Evolutionary conservation across 1,140 invertebrate species (phyloP), one percentile per base, ranked within the genome.

Genomic region (Aphelenchoides fujianensis): DNA sequence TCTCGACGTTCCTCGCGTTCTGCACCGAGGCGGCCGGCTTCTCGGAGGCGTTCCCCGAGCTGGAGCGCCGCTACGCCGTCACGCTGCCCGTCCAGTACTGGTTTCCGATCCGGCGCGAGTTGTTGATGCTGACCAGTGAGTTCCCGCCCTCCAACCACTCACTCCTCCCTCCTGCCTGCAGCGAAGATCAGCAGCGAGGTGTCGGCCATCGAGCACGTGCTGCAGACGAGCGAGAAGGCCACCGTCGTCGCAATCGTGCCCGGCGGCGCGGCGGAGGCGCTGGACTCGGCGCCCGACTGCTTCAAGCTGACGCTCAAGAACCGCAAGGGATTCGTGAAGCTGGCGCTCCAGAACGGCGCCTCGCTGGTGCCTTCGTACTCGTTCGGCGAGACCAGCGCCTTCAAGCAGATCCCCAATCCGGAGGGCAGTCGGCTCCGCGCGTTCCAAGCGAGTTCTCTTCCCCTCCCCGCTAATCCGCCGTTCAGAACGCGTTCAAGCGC

Each of bases 91-190:
- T 90, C 37, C 91, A 94, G 81, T 96, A 94, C 85, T 84, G 86
- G n/a, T 88, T 91, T 68, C 94, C 94, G 0, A 86, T 95, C 31
- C 90, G 91, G 68, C 86, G 93, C 61, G 93, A 95, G 77, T 86
- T 86, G 70, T 78, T 88, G 28, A 82, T 88, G 7, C 52, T 34
- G 7, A 34, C 71, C 66, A 68, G 71, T 35, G 34, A 59, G 55
- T 59, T 59, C 7, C 12, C n/a, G n/a, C n/a, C n/a, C n/a, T n/a
- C n/a, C n/a, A n/a, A n/a, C n/a, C n/a, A n/a, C n/a, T n/a, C n/a
- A n/a, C n/a, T n/a, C n/a, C n/a, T n/a, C n/a, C n/a, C n/a, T n/a
- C n/a, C n/a, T n/a, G n/a, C n/a, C n/a, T n/a, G n/a, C 23, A 59
- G 55, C 28, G 12, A 59, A 27, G 19, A 59, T 59, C 34, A 30